A percentile compares a stretch with the other conserved stretches of the same genome.
phyloP scores from a whole-genome alignment of 2,888 invertebrate species.

The Eupithecia pulchellata region DNA sequence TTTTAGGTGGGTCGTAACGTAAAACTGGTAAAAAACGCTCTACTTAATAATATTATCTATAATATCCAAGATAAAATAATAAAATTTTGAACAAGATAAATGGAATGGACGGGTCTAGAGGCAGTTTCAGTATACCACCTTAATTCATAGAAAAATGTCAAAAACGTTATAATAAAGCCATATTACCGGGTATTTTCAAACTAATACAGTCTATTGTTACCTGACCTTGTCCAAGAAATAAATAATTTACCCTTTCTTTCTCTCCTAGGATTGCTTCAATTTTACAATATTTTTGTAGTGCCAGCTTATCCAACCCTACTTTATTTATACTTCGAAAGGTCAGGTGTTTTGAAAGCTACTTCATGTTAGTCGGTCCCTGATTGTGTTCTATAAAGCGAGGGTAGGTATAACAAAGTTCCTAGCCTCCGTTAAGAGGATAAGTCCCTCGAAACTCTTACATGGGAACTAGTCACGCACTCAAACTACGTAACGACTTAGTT shows the following conservation, averaged over 20 bases:
- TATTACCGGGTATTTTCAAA: neutral
- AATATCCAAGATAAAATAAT: neutral
- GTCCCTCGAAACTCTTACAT: constrained; percentile 16
- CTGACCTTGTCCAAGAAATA: neutral
- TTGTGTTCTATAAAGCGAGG: constrained; percentile 18
- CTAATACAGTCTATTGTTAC: neutral
- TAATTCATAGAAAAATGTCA: too few relatives aligned
- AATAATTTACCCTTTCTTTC: neutral
- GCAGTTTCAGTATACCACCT: too few relatives aligned
- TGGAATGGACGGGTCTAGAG: neutral
- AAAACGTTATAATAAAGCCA: too few relatives aligned
- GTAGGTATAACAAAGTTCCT: constrained; percentile 24
- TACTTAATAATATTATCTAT: neutral
- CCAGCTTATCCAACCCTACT: neutral
- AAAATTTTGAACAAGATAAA: neutral
- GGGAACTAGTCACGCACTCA: constrained; percentile 30
- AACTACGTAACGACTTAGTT: constrained; percentile 24
- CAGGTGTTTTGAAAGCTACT: constrained; percentile 12
- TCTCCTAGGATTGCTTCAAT: neutral
- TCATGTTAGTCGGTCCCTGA: constrained; percentile 7
- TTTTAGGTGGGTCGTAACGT: too few relatives aligned
- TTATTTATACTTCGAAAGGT: constrained; percentile 7
- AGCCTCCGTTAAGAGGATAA: constrained; percentile 27
- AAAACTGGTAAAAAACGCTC: neutral
- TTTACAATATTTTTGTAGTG: neutral